These are phyloP conservation scores for Prinia subflava DNA, from an alignment of 2,113 vertebrate genomes.

Conservation along the genomic window DNA sequence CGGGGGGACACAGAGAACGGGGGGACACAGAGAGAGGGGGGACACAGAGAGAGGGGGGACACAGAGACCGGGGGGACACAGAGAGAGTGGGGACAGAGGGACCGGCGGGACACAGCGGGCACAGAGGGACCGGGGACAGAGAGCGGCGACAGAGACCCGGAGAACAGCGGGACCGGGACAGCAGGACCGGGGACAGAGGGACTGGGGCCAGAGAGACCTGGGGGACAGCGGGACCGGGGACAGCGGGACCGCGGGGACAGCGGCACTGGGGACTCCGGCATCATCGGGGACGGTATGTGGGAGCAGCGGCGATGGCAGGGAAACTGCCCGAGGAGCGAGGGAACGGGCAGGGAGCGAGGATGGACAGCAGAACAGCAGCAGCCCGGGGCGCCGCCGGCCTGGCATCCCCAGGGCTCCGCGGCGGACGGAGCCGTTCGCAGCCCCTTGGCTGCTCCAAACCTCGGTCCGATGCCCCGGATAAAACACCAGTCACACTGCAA, in stretches of 20 bases:
- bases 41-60: background rate
- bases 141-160: background rate
- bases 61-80: too few species aligned
- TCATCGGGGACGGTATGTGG: background rate
- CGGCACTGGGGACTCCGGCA: too few species aligned
- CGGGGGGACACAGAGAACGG: background rate
- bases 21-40: background rate
- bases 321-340: background rate
- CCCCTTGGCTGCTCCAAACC: background rate
- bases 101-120: background rate
- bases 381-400: background rate
- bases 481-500: accelerated
- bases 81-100: too few species aligned
- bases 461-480: accelerated
- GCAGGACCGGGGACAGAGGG: background rate
- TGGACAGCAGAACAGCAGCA: background rate
- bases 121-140: too few species aligned
- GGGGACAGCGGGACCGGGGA: too few species aligned
- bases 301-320: background rate
- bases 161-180: background rate
- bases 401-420: background rate
- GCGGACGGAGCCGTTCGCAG: background rate
- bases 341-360: background rate
- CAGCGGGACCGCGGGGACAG: background rate
- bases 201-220: accelerated